Evolutionary conservation across 2,797 vertebrate genomes (phyloP).

Genomic region (Hyperoplus immaculatus): DNA sequence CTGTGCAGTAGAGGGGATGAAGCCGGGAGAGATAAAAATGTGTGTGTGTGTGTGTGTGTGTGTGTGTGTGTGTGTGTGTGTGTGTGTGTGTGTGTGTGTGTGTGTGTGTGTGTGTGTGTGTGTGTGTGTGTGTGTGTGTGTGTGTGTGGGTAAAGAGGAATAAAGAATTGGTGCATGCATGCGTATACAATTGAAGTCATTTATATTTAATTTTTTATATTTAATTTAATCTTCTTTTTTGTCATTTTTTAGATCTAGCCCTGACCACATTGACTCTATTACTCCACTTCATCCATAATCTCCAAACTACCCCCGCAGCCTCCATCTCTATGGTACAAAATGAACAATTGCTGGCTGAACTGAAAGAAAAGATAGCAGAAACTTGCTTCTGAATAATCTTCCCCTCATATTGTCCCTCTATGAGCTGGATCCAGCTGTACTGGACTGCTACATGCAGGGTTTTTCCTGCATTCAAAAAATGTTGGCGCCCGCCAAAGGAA

Average conservation of each 20-base stretch:
- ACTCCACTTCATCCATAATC: conserved; percentile 28
- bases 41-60: not conserved
- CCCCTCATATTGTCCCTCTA: conserved; percentile 15
- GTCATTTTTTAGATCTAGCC: not conserved
- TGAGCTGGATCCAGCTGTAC: conserved; percentile 15
- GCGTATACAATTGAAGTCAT: too few relatives aligned
- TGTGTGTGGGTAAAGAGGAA: not conserved
- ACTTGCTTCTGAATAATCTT: conserved; percentile 57
- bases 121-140: too few relatives aligned
- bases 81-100: not conserved
- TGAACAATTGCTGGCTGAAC: conserved; percentile 56
- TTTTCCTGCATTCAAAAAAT: too few relatives aligned
- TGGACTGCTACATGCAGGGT: conserved; percentile 7
- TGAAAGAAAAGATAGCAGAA: conserved; percentile 61
- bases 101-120: not conserved
- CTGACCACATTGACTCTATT: not conserved
- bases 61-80: too few relatives aligned
- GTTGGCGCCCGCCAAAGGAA: too few relatives aligned
- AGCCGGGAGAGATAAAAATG: not conserved
- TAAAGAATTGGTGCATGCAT: not conserved
- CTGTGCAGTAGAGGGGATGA: conserved; percentile 22
- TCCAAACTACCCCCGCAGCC: not conserved
- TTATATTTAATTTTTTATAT: too few relatives aligned
- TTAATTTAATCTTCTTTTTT: not conserved
- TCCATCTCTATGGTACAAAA: conserved; percentile 42